Percentiles rank a stretch among this genome's conserved stretches.
phyloP scores from a whole-genome alignment of 2,113 vertebrate species.

The Odobenus rosmarus region DNA sequence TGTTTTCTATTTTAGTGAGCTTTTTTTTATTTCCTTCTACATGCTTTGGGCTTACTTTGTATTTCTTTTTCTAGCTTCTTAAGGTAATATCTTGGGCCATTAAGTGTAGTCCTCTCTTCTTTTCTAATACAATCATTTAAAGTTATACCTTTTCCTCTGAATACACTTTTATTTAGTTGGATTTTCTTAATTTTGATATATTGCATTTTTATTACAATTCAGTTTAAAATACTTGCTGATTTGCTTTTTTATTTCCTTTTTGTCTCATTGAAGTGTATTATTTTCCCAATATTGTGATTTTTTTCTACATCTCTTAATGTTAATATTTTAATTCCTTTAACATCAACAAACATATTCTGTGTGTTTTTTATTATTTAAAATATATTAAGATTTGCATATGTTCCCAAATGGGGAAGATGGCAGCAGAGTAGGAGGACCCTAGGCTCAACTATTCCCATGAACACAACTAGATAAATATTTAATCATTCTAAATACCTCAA shows the following conservation, averaged over 20 bases:
- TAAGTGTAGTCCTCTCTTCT: background rate
- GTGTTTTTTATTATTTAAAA: background rate
- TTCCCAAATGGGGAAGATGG: background rate
- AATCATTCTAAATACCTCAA: too few species aligned
- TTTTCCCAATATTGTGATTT: background rate
- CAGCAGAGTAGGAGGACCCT: too few species aligned
- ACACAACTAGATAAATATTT: too few species aligned
- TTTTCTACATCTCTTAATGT: background rate
- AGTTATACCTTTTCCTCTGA: background rate
- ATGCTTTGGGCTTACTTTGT: background rate
- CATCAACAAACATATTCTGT: background rate
- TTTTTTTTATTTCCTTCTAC: background rate
- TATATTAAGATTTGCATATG: background rate
- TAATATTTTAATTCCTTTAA: background rate
- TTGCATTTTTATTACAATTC: background rate
- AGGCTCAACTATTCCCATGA: too few species aligned
- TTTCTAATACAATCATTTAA: background rate
- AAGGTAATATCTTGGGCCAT: background rate
- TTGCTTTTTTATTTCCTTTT: background rate
- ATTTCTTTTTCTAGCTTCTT: background rate
- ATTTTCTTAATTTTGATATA: background rate
- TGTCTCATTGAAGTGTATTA: background rate
- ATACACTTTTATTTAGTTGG: background rate
- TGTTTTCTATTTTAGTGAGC: background rate
- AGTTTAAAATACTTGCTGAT: background rate